Evolutionary conservation across 2,888 invertebrate species (phyloP).

Genomic region (Cremastinae sp.): DNA sequence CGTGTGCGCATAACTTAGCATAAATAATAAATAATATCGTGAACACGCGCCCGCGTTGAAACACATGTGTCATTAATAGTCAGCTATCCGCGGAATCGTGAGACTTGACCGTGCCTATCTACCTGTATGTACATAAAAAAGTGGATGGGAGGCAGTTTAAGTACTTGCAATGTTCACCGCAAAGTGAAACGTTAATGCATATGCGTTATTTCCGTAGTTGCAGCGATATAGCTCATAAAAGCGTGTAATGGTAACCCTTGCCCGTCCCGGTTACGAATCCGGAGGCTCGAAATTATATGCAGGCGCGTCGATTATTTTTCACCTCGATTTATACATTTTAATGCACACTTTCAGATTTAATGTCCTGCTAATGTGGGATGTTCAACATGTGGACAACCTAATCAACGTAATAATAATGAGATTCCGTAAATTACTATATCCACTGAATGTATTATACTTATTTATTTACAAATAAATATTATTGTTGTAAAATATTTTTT

Average conservation of each 20-base stretch:
- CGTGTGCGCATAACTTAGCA: slow-evolving; percentile 78
- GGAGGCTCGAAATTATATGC: slow-evolving; percentile 19
- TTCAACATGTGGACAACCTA: too few relatives aligned
- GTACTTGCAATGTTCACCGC: background rate
- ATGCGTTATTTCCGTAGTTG: background rate
- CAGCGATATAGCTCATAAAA: background rate
- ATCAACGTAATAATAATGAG: too few relatives aligned
- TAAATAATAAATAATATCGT: slow-evolving; percentile 80
- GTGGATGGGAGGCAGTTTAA: slow-evolving; percentile 17
- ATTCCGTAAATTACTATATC: too few relatives aligned
- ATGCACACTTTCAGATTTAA: slow-evolving; percentile 44
- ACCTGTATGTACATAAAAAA: slow-evolving; percentile 19
- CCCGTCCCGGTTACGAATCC: background rate
- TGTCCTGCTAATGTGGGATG: slow-evolving; percentile 49
- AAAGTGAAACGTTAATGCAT: background rate
- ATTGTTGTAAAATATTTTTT: too few relatives aligned
- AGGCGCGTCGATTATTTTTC: slow-evolving; percentile 19
- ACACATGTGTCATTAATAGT: slow-evolving; percentile 75
- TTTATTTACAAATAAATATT: too few relatives aligned
- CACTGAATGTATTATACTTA: too few relatives aligned
- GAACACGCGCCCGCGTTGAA: slow-evolving; percentile 77
- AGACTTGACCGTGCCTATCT: slow-evolving; percentile 40
- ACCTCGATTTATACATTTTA: slow-evolving; percentile 47
- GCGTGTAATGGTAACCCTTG: background rate
- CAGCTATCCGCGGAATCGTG: slow-evolving; percentile 43